Conservation (phyloP, 2,797 vertebrate species). For the Poliocrania exsul region DNA sequence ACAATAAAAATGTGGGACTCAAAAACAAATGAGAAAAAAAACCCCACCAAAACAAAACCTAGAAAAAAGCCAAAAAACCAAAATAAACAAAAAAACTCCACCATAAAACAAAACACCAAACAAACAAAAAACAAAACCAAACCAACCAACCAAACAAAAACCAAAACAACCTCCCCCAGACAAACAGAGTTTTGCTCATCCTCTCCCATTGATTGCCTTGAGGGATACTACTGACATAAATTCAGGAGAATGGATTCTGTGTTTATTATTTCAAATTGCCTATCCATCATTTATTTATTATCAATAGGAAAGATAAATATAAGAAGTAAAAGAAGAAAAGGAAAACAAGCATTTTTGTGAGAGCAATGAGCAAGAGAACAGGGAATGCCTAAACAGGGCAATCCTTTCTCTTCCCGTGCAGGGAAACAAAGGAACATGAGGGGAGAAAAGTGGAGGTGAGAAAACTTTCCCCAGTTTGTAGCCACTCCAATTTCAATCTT, state of each 20-base stretch:
- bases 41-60: not conserved
- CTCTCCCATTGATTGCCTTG: not conserved
- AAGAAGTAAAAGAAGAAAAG: not conserved
- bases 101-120: not conserved
- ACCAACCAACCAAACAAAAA: not conserved
- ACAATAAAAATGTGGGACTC: not conserved
- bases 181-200: not conserved
- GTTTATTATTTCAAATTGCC: not conserved
- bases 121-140: not conserved
- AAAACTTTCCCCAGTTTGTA: not conserved
- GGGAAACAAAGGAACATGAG: not conserved
- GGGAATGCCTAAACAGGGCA: not conserved
- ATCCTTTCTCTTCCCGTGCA: not conserved
- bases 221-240: not conserved
- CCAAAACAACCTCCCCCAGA: rapidly evolving
- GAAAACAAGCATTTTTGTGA: not conserved
- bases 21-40: not conserved
- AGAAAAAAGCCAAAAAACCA: not conserved
- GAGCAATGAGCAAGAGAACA: not conserved
- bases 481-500: not conserved
- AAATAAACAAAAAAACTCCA: not conserved
- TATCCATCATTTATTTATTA: not conserved
- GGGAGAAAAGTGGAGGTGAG: not conserved
- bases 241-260: not conserved
- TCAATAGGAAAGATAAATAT: not conserved